These are phyloP conservation scores for Platysternon megacephalum DNA, from an alignment of 2,113 vertebrate species.

Conservation along the genomic window DNA sequence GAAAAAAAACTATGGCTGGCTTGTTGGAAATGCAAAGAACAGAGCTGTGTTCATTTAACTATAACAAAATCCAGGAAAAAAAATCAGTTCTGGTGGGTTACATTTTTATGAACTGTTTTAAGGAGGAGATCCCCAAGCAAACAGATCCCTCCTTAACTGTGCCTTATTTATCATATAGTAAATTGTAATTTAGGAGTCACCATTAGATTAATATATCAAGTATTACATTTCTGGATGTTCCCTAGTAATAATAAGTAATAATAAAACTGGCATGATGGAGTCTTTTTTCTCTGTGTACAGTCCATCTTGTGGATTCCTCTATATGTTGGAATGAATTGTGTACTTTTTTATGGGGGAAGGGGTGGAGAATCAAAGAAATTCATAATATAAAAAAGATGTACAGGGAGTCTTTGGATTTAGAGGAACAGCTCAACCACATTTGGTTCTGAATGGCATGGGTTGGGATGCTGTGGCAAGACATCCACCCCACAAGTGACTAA, in stretches of 20 bases:
- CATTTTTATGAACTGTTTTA: background rate
- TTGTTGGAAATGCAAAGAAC: background rate
- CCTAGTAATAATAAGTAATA: background rate
- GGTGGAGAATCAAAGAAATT: background rate
- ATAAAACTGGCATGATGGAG: accelerated
- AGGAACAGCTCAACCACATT: background rate
- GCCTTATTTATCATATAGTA: background rate
- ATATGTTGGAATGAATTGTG: background rate
- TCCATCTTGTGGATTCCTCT: background rate
- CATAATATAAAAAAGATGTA: background rate
- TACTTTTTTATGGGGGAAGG: background rate
- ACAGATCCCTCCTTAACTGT: background rate
- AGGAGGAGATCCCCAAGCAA: background rate
- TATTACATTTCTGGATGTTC: background rate
- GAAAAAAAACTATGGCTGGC: background rate
- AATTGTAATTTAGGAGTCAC: background rate
- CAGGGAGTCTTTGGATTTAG: background rate
- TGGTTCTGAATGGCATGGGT: background rate
- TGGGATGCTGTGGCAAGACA: background rate
- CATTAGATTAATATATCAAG: background rate
- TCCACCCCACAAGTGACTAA: background rate
- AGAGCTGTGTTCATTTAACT: background rate
- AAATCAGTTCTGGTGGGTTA: background rate
- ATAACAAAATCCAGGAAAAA: background rate
- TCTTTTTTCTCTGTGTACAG: background rate